These are phyloP conservation scores for Platygyra sinensis DNA, from an alignment of 64 coral and sea anemone genomes.

Conservation along the genomic window DNA sequence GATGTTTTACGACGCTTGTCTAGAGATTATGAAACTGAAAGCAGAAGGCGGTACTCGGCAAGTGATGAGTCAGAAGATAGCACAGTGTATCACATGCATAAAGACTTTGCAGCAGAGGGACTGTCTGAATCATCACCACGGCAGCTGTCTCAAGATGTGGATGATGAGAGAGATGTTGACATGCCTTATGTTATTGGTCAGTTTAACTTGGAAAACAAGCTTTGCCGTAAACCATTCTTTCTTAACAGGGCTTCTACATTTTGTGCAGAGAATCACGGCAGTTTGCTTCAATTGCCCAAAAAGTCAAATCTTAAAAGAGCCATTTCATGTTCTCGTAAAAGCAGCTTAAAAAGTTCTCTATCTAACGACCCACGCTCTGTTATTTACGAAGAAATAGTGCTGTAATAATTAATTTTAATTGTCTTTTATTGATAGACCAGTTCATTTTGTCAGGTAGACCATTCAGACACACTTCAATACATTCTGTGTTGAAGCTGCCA, in stretches of 20 bases:
- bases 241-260: slow-evolving; percentile 35
- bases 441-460: too few relatives aligned
- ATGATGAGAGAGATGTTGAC: slow-evolving; percentile 68
- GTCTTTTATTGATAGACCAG: too few relatives aligned
- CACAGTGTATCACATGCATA: background rate
- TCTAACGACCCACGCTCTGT: slow-evolving; percentile 1
- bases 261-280: background rate
- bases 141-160: slow-evolving; percentile 46
- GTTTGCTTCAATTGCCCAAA: background rate
- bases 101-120: background rate
- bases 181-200: slow-evolving; percentile 79
- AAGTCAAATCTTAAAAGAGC: slow-evolving; percentile 44
- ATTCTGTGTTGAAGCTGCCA: too few relatives aligned
- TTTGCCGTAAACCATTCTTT: slow-evolving; percentile 32
- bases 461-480: too few relatives aligned
- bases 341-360: background rate
- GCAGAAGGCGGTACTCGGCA: slow-evolving; percentile 33
- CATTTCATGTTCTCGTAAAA: background rate
- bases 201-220: slow-evolving; percentile 50
- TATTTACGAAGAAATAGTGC: slow-evolving; percentile 28
- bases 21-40: slow-evolving; percentile 27
- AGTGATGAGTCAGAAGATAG: slow-evolving; percentile 45
- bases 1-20: background rate
- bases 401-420: background rate
- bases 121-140: slow-evolving; percentile 10